These are phyloP conservation scores for Bufo bufo DNA, from an alignment of 2,113 vertebrate genomes.

Conservation along the genomic window DNA sequence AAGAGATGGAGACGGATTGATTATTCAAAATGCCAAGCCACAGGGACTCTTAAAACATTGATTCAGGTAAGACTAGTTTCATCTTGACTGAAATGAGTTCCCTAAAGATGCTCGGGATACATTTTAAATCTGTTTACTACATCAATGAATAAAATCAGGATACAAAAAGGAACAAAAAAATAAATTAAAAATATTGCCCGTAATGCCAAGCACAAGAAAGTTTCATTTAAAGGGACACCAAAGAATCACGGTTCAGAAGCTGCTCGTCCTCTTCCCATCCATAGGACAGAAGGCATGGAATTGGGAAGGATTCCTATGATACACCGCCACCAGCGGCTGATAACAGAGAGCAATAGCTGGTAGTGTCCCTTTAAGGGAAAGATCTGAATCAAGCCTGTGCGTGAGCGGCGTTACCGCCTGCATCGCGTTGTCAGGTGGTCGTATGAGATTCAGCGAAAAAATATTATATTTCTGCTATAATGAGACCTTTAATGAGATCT, in stretches of 20 bases:
- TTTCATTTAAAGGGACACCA: neutral
- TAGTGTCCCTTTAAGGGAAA: neutral
- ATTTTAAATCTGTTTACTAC: conserved; percentile 73
- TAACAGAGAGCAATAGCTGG: neutral
- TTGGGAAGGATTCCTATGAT: neutral
- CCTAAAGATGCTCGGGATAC: conserved; percentile 71
- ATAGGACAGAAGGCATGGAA: neutral
- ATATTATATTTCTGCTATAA: neutral
- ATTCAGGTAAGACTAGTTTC: conserved; percentile 84
- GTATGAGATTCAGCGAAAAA: neutral
- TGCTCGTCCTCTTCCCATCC: neutral
- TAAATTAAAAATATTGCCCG: conserved; percentile 2
- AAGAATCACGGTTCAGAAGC: neutral
- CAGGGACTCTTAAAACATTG: conserved; percentile 83
- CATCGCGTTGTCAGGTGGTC: neutral
- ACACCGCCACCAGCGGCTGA: neutral
- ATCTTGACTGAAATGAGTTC: conserved; percentile 76
- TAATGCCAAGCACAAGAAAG: conserved; percentile 22
- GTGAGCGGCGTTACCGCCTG: neutral
- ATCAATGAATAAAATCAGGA: conserved; percentile 52
- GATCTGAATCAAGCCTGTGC: neutral
- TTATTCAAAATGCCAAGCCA: conserved; percentile 89
- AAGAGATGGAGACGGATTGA: conserved; percentile 85
- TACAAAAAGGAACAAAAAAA: conserved; percentile 11
- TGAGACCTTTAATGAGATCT: too few relatives aligned